Evolutionary conservation across 2,888 invertebrate species (phyloP), one percentile per base, ranked within the genome.

Genomic region (Metopia argyrocephala): DNA sequence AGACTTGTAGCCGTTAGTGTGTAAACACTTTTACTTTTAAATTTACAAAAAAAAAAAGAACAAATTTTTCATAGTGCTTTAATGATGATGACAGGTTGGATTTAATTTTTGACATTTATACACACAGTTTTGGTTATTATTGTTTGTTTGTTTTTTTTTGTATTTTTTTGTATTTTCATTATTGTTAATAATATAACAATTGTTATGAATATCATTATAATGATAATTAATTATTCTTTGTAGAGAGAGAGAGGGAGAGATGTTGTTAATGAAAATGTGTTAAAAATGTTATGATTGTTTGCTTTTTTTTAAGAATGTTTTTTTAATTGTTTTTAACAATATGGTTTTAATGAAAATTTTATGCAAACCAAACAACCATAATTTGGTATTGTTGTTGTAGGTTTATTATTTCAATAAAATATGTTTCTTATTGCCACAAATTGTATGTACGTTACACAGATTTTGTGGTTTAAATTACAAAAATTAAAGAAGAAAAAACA

Each of bases 371-470:
- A 31, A 31, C 2, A 38, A 38, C 12, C 38, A 52, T 54, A 28
- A 48, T 54, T 15, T 27, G 46, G 46, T 25, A 4, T 20, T 46
- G 5, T 50, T 66, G 21, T 23, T 64, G 45, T 38, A 15, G 12
- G 7, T 52, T 64, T 25, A 73, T 64, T 64, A 46, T 45, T 76
- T 68, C 12, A 31, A 69, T 54, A 56, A 76, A 76, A 25, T 48
- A 38, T 38, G 38, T 38, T 12, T 38, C 20, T 25, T 4, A 54
- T 38, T 57, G 50, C 76, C 76, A 54, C 76, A 70, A 76, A 76
- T 64, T 69, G 57, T 70, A 70, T 57, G 76, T 70, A 70, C 64
- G 76, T 76, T 64, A 76, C 76, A 70, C 69, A 76, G 76, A 64
- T 69, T 76, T 70, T 70, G 76, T 48, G 76, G 76, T 70, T 76